Conservation (phyloP, 2,888 invertebrate genomes). For the Halictus quadricinctus region DNA sequence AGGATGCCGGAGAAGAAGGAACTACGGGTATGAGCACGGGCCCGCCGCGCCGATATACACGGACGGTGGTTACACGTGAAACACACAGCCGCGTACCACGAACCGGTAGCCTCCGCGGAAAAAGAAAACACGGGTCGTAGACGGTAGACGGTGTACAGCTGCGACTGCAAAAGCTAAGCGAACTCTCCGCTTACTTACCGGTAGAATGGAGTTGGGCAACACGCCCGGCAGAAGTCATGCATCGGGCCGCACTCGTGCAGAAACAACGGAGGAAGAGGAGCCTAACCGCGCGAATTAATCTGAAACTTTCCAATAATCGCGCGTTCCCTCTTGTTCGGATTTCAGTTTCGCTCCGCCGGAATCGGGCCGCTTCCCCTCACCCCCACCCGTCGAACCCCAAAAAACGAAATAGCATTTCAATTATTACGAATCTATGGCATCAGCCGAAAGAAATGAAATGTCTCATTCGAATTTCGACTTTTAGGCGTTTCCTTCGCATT, state of each 20-base stretch:
- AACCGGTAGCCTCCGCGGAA: neutral
- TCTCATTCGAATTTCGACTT: too few species aligned
- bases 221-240: constrained; percentile 48
- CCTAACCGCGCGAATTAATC: constrained; percentile 49
- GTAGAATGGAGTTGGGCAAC: constrained; percentile 65
- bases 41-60: constrained; percentile 35
- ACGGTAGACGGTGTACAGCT: constrained; percentile 4
- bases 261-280: constrained; percentile 43
- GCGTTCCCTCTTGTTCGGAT: neutral
- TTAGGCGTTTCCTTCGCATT: too few species aligned
- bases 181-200: constrained; percentile 43
- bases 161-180: constrained; percentile 44
- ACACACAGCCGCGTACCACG: constrained; percentile 16
- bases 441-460: too few species aligned
- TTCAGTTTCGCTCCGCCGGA: neutral
- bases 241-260: constrained; percentile 53
- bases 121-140: constrained; percentile 13
- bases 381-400: too few species aligned
- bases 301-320: constrained; percentile 53
- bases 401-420: too few species aligned
- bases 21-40: constrained; percentile 78
- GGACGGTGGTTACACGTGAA: neutral
- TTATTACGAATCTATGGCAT: too few species aligned
- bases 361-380: too few species aligned
- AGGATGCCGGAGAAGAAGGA: constrained; percentile 70